These are phyloP conservation scores for Epistrophe eligans DNA, from an alignment of 2,888 invertebrate species.

Conservation along the genomic window DNA sequence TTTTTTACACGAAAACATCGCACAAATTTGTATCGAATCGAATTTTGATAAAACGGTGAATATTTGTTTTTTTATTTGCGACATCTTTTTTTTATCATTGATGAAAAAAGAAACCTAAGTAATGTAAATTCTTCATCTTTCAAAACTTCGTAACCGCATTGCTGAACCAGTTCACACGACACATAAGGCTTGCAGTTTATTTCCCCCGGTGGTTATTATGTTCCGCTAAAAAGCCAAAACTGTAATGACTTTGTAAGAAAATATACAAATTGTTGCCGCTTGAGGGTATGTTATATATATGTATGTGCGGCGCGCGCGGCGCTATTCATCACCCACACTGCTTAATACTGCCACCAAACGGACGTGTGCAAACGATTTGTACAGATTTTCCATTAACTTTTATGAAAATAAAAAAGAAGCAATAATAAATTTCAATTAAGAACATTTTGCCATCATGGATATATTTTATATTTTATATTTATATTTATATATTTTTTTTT, in stretches of 20 bases:
- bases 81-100: too few relatives aligned
- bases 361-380: slow-evolving; percentile 60
- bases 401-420: slow-evolving; percentile 52
- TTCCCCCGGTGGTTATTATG: background rate
- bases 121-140: too few relatives aligned
- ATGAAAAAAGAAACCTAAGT: too few relatives aligned
- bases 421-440: slow-evolving; percentile 76
- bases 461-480: background rate
- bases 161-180: background rate
- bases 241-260: slow-evolving; percentile 44
- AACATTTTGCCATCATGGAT: slow-evolving; percentile 57
- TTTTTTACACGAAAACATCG: too few relatives aligned
- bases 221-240: background rate
- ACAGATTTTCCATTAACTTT: slow-evolving; percentile 73
- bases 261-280: slow-evolving; percentile 60
- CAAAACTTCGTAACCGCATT: too few relatives aligned
- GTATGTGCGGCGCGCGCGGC: background rate
- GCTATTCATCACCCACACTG: background rate
- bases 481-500: too few relatives aligned
- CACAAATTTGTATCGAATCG: too few relatives aligned
- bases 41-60: too few relatives aligned
- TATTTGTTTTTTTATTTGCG: too few relatives aligned
- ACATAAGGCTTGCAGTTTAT: background rate
- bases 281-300: slow-evolving; percentile 27
- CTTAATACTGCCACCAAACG: background rate